phyloP scores from a whole-genome alignment of 2,888 invertebrate species.

The Leistus spinibarbis region DNA sequence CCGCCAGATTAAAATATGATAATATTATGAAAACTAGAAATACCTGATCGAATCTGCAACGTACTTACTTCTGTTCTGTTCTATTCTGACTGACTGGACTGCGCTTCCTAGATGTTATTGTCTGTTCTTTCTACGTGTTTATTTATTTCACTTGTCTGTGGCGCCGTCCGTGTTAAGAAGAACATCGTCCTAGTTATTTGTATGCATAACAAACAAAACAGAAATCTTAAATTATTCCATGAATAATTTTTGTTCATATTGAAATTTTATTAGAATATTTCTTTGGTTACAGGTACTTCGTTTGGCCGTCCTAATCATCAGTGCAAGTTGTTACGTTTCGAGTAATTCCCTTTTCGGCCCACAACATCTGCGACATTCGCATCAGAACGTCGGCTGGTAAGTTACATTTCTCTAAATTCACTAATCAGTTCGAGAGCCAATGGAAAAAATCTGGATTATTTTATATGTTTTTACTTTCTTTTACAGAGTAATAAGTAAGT shows the following conservation, averaged over 20 bases:
- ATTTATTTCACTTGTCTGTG: not conserved
- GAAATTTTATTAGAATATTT: conserved; percentile 17
- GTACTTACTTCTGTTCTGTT: not conserved
- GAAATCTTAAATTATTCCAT: not conserved
- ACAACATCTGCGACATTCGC: conserved; percentile 52
- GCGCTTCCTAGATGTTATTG: not conserved
- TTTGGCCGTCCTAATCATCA: conserved; percentile 63
- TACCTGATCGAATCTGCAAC: conserved; percentile 1
- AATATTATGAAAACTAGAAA: conserved; percentile 21
- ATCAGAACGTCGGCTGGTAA: conserved; percentile 53
- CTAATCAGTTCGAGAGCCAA: too few species aligned
- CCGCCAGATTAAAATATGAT: conserved; percentile 13
- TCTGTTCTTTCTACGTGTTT: not conserved
- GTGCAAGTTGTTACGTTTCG: conserved; percentile 48
- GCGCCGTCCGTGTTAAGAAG: too few species aligned
- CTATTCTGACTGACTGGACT: not conserved
- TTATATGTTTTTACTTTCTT: too few species aligned
- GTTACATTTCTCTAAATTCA: too few species aligned
- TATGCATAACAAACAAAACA: too few species aligned
- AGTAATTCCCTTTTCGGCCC: conserved; percentile 9
- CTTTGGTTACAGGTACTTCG: conserved; percentile 62
- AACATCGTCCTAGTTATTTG: too few species aligned
- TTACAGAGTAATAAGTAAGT: too few species aligned
- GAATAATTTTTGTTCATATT: not conserved
- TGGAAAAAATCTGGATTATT: too few species aligned